Evolutionary conservation across 2,113 vertebrate species (phyloP).

Genomic region (Dicentrarchus labrax): DNA sequence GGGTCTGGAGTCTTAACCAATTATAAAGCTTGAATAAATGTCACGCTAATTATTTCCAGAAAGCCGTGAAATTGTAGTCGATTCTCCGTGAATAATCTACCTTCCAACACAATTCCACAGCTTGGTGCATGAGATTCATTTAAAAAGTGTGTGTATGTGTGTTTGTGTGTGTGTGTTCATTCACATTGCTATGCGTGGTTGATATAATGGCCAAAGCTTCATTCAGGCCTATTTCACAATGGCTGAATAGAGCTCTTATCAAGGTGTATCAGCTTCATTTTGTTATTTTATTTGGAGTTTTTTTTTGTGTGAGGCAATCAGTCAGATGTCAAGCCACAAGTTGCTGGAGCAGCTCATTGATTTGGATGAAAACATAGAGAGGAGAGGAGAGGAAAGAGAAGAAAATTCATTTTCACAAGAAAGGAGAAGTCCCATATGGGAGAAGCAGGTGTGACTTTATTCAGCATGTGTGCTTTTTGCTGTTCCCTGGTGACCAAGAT

Average conservation of each 20-base stretch:
- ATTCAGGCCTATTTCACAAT: slow-evolving; percentile 49
- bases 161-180: slow-evolving; percentile 2
- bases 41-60: slow-evolving; percentile 76
- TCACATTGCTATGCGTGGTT: slow-evolving; percentile 26
- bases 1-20: slow-evolving; percentile 67
- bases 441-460: slow-evolving; percentile 25
- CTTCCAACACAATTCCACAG: slow-evolving; percentile 62
- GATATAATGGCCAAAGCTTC: slow-evolving; percentile 22
- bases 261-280: slow-evolving; percentile 52
- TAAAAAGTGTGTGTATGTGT: slow-evolving; percentile 32
- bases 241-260: slow-evolving; percentile 52
- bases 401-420: slow-evolving; percentile 8
- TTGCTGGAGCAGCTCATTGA: slow-evolving; percentile 33
- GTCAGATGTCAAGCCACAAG: slow-evolving; percentile 29
- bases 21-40: slow-evolving; percentile 75
- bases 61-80: slow-evolving; percentile 74
- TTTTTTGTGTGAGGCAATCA: slow-evolving; percentile 37
- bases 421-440: slow-evolving; percentile 11
- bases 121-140: slow-evolving; percentile 56
- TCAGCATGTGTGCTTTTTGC: slow-evolving; percentile 5
- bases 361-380: slow-evolving; percentile 35
- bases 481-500: neutral
- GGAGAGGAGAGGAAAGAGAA: neutral
- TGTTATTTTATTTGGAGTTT: slow-evolving; percentile 49
- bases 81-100: slow-evolving; percentile 74